A percentile compares a stretch with the other conserved stretches of the same genome.
Conservation (phyloP, 2,113 vertebrate species). For the Plecturocebus donacophilus region DNA sequence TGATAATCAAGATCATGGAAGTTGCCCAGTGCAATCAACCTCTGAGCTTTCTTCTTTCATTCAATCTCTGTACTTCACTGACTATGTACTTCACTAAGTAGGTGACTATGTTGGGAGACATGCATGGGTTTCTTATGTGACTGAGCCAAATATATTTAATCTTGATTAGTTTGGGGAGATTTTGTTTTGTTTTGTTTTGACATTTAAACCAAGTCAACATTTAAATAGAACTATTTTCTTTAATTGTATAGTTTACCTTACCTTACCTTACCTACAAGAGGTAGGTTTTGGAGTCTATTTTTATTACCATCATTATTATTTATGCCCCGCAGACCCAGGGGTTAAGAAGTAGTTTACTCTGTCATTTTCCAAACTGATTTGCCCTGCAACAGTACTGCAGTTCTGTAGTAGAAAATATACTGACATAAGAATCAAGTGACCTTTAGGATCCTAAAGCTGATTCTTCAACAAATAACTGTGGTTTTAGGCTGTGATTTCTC, state of each 20-base stretch:
- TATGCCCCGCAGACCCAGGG: not conserved
- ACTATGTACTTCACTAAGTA: conserved; percentile 22
- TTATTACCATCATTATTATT: not conserved
- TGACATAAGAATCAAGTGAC: not conserved
- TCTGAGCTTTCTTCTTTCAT: not conserved
- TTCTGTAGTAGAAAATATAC: not conserved
- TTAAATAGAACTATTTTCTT: conserved; percentile 38
- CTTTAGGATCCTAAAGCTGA: not conserved
- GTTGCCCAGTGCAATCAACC: not conserved
- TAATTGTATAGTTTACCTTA: conserved; percentile 12
- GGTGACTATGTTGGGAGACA: conserved; percentile 25
- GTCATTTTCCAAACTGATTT: not conserved
- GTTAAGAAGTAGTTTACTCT: not conserved
- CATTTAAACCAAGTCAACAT: conserved; percentile 55
- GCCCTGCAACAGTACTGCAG: not conserved
- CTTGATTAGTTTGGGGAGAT: conserved; percentile 58
- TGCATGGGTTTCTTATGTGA: conserved; percentile 47
- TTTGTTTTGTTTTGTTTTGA: conserved; percentile 67
- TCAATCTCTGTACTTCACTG: not conserved
- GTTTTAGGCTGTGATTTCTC: not conserved
- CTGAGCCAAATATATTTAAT: conserved; percentile 56
- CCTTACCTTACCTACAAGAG: not conserved
- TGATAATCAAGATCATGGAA: not conserved
- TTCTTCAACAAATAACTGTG: not conserved
- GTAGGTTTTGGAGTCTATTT: not conserved